Percentiles rank a stretch among this genome's conserved stretches.
Conservation (phyloP, 2,888 invertebrate species). For the Caenorhabditis zanzibari region DNA sequence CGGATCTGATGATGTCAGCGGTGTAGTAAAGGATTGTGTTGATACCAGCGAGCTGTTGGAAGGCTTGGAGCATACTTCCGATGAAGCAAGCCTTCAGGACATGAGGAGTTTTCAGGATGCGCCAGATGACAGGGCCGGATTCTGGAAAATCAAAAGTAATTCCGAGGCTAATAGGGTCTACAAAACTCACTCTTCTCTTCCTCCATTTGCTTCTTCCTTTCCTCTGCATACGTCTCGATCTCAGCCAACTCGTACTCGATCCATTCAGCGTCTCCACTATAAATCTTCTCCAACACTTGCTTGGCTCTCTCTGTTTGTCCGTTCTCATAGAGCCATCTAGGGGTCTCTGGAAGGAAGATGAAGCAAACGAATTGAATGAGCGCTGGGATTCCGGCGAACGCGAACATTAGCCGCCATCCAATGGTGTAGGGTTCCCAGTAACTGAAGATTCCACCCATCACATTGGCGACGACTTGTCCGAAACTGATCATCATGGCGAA, state of each 20-base stretch:
- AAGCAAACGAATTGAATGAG: conserved; percentile 85
- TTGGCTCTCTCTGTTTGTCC: conserved; percentile 70
- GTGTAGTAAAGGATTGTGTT: conserved; percentile 85
- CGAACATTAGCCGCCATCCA: conserved; percentile 86
- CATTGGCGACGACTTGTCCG: conserved; percentile 86
- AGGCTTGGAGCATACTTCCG: conserved; percentile 85
- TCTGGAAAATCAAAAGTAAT: conserved; percentile 49
- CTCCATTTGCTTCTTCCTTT: conserved; percentile 59
- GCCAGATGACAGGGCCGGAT: conserved; percentile 66
- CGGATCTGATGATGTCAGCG: conserved; percentile 78
- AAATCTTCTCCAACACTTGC: conserved; percentile 72
- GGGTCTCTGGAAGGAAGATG: conserved; percentile 86
- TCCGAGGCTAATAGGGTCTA: neutral
- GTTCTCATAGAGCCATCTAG: conserved; percentile 83
- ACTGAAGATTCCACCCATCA: conserved; percentile 85
- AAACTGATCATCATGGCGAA: conserved; percentile 84
- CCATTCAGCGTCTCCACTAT: conserved; percentile 77
- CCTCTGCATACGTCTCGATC: conserved; percentile 68
- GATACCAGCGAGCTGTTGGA: conserved; percentile 86
- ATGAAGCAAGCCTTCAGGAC: conserved; percentile 84
- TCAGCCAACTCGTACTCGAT: conserved; percentile 78
- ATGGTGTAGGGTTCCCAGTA: conserved; percentile 83
- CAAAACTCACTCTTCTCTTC: conserved; percentile 56
- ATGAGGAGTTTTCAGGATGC: conserved; percentile 78
- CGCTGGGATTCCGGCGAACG: conserved; percentile 85